A percentile compares a stretch with the other conserved stretches of the same genome.
Evolutionary conservation across 1,140 invertebrate genomes (phyloP).

Genomic region (Lepidurus packardi): DNA sequence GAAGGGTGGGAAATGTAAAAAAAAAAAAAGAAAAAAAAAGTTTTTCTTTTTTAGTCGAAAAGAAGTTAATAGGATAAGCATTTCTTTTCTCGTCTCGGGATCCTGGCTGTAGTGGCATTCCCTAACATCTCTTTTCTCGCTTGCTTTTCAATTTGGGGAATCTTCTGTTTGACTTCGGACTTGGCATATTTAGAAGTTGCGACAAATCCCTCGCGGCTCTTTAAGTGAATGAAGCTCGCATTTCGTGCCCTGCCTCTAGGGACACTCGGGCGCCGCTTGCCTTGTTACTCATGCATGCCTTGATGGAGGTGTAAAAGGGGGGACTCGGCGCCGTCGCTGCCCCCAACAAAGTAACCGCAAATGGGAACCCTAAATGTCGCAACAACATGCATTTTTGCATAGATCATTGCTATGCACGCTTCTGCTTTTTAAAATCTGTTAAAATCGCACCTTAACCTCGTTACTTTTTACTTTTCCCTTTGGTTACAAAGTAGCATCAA

Average conservation of each 20-base stretch:
- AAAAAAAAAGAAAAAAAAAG: too few species aligned
- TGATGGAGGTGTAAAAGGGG: constrained; percentile 19
- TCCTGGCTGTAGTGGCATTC: neutral
- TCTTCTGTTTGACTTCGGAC: neutral
- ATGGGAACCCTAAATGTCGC: constrained; percentile 17
- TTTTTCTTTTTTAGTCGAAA: too few species aligned
- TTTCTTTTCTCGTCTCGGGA: neutral
- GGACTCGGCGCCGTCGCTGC: constrained; percentile 6
- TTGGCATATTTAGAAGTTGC: constrained; percentile 9
- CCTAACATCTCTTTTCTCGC: neutral
- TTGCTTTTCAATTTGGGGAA: neutral
- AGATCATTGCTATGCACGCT: neutral
- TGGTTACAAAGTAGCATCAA: too few species aligned
- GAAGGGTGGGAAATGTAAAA: too few species aligned
- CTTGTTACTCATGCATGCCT: constrained; percentile 15
- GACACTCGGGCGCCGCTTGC: constrained; percentile 11
- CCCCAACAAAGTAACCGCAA: constrained; percentile 21
- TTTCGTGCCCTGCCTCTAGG: constrained; percentile 17
- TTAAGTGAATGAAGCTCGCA: constrained; percentile 14
- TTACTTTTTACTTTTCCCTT: too few species aligned
- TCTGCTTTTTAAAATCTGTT: neutral
- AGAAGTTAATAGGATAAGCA: neutral
- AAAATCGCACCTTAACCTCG: too few species aligned
- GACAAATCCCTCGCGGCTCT: constrained; percentile 16
- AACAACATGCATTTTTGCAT: constrained; percentile 19